Evolutionary conservation across 2,797 vertebrate species (phyloP), one percentile per base, ranked within the genome.

Genomic region (Lithobates pipiens): DNA sequence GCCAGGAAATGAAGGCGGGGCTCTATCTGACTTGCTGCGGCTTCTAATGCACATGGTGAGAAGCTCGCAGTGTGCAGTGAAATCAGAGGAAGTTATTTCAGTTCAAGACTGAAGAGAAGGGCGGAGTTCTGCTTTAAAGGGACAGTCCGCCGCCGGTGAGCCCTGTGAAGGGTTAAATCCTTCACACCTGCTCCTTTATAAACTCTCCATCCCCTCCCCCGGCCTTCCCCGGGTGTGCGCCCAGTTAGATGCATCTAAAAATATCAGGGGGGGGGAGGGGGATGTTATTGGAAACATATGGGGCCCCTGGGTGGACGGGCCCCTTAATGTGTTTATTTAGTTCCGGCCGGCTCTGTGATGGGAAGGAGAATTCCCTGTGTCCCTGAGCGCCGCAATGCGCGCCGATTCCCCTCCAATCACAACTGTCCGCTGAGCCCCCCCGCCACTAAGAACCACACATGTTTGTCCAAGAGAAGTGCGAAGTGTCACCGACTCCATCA

Each of bases 221-320:
- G 0, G 8, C 39, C 8, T 27, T 16, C n/a, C 5, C 29, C 69
- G 77, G 83, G 50, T 34, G 9, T 3, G 36, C 25, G 83, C 76
- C 83, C 76, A 78, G 76, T n/a, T 36, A 73, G 70, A 27, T 5
- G 9, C 69, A 80, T 76, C 77, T 80, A 80, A 76, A 76, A 80
- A 80, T 76, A 85, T 46, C 23, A 27, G 29, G 34, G 34, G 13
- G 15, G 44, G 15, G 10, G 44, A 4, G 44, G 44, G 44, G 46
- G 39, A 6, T 42, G n/a, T 85, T 80, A 85, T 79, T 75, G 71
- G 71, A 85, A 85, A 85, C 83, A 85, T 57, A 79, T 85, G 83
- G 68, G 7, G 54, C 29, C 36, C 70, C 50, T 34, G 78, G n/a
- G 32, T 16, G 10, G 16, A 32, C 18, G 63, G 6, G 16, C 46